These are phyloP conservation scores for Rallus limicola DNA, from an alignment of 2,113 vertebrate genomes.

Conservation along the genomic window DNA sequence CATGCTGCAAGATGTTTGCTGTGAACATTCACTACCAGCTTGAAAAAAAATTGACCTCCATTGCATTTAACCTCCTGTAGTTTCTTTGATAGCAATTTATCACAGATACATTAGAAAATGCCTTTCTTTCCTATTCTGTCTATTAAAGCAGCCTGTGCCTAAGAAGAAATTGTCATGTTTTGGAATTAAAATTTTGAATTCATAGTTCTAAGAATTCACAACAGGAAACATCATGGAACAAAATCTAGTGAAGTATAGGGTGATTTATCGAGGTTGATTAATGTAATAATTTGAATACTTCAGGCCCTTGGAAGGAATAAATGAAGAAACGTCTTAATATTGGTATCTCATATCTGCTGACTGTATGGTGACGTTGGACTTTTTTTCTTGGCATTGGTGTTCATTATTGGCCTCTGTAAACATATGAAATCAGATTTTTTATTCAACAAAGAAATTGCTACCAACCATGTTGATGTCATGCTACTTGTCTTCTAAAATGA, in stretches of 20 bases:
- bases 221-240: neutral
- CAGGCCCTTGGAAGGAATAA: neutral
- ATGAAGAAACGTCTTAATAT: neutral
- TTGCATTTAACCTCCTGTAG: neutral
- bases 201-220: neutral
- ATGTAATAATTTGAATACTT: neutral
- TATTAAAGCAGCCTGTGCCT: neutral
- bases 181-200: neutral
- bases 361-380: neutral
- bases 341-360: neutral
- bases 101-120: neutral
- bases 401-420: neutral
- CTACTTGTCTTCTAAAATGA: neutral
- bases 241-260: neutral
- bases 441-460: neutral
- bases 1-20: neutral
- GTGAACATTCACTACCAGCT: neutral
- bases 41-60: neutral
- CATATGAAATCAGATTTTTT: neutral
- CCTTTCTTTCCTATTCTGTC: neutral
- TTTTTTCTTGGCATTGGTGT: neutral
- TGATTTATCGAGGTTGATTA: neutral
- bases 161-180: neutral
- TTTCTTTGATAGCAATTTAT: neutral
- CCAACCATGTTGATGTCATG: neutral